A percentile compares a stretch with the other conserved stretches of the same genome.
Evolutionary conservation across 2,888 invertebrate genomes (phyloP).

Genomic region (Bugulina stolonifera): DNA sequence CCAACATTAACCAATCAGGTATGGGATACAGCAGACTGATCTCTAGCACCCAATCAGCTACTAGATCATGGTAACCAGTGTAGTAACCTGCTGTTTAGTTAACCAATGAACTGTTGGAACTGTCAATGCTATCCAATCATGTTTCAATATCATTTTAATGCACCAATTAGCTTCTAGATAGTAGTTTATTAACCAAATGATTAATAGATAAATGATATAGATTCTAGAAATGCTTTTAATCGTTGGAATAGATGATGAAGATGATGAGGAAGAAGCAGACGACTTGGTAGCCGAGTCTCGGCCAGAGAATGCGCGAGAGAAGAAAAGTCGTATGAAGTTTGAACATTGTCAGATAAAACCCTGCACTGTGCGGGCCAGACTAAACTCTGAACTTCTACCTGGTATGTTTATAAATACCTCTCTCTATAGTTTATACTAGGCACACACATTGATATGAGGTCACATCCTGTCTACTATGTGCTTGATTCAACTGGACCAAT

Average conservation of each 20-base stretch:
- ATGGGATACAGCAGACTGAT: too few relatives aligned
- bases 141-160: too few relatives aligned
- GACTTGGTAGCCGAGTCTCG: neutral
- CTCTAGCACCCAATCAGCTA: neutral
- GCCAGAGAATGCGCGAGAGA: neutral
- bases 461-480: too few relatives aligned
- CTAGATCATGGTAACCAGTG: too few relatives aligned
- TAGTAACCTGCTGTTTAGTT: too few relatives aligned
- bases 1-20: constrained; percentile 12
- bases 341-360: constrained; percentile 23
- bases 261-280: constrained; percentile 1
- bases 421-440: neutral
- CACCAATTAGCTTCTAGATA: too few relatives aligned
- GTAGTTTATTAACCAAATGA: too few relatives aligned
- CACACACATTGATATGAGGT: too few relatives aligned
- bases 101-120: too few relatives aligned
- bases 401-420: neutral
- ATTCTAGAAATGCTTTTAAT: neutral
- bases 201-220: too few relatives aligned
- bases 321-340: neutral
- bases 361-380: neutral
- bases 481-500: too few relatives aligned
- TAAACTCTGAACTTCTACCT: neutral
- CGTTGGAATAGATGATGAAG: neutral
- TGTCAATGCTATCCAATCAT: too few relatives aligned